Percentiles rank a stretch among this genome's conserved stretches.
phyloP scores from a whole-genome alignment of 2,113 vertebrate species.

The Tyto alba region DNA sequence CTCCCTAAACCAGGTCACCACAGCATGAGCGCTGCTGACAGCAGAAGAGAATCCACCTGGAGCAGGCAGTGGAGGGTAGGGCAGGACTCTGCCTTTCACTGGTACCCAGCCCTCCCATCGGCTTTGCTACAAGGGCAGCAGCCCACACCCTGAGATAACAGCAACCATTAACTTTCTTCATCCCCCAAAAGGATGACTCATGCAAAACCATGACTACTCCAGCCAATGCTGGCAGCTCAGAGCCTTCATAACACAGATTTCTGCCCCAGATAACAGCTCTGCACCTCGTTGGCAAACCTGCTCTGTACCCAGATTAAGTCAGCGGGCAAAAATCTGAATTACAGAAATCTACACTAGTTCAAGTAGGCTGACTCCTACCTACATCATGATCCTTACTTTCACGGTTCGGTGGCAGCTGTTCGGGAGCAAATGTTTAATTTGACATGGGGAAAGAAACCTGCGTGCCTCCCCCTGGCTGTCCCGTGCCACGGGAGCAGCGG shows the following conservation, averaged over 20 bases:
- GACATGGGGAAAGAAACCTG: rapidly evolving
- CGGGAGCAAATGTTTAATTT: neutral
- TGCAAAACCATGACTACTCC: neutral
- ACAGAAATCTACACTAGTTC: neutral
- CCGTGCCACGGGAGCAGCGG: rapidly evolving
- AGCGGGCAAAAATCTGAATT: neutral
- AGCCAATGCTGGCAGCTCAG: neutral
- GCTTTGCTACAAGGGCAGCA: neutral
- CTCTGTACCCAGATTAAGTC: neutral
- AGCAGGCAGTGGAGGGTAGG: neutral
- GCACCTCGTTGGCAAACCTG: neutral
- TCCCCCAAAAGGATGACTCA: neutral
- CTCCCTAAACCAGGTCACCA: neutral
- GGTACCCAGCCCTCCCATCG: rapidly evolving
- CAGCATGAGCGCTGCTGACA: neutral
- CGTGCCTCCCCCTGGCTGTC: rapidly evolving
- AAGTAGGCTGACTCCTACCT: rapidly evolving
- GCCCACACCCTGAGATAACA: neutral
- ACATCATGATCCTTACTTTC: neutral
- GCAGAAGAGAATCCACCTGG: neutral
- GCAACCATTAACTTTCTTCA: neutral
- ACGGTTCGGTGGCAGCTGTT: rapidly evolving
- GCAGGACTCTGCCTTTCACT: neutral
- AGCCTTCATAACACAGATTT: neutral
- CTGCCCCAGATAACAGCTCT: neutral